These are phyloP conservation scores for Petrosia ficiformis DNA, from an alignment of 37 sponge, comb jelly and placozoan species.

Conservation along the genomic window DNA sequence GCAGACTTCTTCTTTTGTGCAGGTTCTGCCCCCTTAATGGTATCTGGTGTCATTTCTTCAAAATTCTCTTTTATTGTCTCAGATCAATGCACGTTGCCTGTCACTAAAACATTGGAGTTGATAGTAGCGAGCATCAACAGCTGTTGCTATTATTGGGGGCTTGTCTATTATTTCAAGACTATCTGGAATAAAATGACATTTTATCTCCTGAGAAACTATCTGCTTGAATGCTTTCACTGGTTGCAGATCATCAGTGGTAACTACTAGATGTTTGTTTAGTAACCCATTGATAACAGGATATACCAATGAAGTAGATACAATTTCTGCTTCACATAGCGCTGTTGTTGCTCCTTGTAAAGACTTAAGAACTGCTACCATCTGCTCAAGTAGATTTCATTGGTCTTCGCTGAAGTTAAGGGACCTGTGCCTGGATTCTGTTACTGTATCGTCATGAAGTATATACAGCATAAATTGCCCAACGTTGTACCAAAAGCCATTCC, in stretches of 20 bases:
- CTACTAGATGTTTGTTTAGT: conserved; percentile 1
- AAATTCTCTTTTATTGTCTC: too few species aligned
- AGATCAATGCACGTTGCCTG: neutral
- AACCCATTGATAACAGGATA: conserved; percentile 2
- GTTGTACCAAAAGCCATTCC: neutral
- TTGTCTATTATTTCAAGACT: neutral
- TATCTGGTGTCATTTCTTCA: too few species aligned
- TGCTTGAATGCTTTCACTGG: conserved; percentile 1
- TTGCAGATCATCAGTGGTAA: neutral
- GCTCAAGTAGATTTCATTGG: neutral
- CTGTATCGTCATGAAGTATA: conserved; percentile 1
- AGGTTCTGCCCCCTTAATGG: too few species aligned
- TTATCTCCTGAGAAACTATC: neutral
- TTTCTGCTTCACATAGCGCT: neutral
- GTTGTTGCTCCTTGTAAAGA: neutral
- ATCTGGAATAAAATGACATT: neutral
- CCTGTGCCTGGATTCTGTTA: neutral
- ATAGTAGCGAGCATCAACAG: neutral
- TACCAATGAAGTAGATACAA: neutral
- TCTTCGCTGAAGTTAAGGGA: neutral
- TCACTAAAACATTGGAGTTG: neutral
- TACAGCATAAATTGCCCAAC: conserved; percentile 1
- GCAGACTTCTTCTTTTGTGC: too few species aligned
- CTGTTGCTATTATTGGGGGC: neutral
- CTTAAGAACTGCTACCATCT: neutral